Evolutionary conservation across 2,113 vertebrate genomes (phyloP).

Genomic region (Montifringilla adamsi): DNA sequence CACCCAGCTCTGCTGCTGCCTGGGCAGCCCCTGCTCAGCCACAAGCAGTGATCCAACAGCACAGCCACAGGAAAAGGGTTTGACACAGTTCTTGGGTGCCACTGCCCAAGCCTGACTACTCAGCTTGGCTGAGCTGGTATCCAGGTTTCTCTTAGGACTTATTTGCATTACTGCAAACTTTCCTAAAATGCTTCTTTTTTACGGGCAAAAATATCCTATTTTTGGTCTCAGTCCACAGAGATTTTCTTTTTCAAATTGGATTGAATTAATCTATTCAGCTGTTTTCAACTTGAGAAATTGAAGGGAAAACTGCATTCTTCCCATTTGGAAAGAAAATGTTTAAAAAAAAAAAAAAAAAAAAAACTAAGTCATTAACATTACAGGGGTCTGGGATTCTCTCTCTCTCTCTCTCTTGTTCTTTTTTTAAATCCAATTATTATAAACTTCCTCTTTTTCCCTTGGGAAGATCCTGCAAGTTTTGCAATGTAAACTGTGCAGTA

Average conservation of each 20-base stretch:
- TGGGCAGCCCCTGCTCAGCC: fast-evolving
- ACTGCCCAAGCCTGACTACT: not conserved
- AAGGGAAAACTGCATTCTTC: not conserved
- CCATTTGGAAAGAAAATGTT: not conserved
- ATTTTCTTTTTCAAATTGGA: not conserved
- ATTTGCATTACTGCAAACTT: not conserved
- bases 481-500: not conserved
- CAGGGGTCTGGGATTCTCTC: not conserved
- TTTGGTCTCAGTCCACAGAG: not conserved
- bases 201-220: not conserved
- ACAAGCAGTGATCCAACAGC: not conserved
- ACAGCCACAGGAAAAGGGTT: not conserved
- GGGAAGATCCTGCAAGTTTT: not conserved
- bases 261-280: not conserved
- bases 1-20: fast-evolving
- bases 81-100: not conserved
- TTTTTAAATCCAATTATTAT: not conserved
- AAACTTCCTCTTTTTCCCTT: constrained; percentile 31
- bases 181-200: not conserved
- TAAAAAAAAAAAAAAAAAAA: not conserved
- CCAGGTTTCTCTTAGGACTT: not conserved
- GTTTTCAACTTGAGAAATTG: not conserved
- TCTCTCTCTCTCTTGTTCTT: not conserved
- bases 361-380: not conserved
- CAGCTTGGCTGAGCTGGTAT: not conserved